Percentiles rank a stretch among this genome's conserved stretches.
Evolutionary conservation across 2,797 vertebrate genomes (phyloP).

Genomic region (Halcyon smyrnensis): DNA sequence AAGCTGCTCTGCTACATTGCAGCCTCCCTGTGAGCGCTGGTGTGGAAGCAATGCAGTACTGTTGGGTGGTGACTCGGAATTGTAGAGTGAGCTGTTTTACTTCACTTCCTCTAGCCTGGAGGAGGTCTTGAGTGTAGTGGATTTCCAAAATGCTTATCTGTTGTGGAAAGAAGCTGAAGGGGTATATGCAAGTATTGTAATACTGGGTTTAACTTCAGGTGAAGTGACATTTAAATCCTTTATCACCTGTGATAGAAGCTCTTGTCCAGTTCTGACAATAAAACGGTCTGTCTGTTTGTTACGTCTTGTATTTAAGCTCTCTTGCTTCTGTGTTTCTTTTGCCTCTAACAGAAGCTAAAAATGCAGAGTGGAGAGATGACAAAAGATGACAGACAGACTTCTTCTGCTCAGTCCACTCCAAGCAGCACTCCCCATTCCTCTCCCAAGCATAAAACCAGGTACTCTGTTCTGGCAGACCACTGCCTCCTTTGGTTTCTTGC

Average conservation of each 20-base stretch:
- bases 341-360: slow-evolving; percentile 78
- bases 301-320: background rate
- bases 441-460: slow-evolving; percentile 81
- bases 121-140: background rate
- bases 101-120: background rate
- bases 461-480: background rate
- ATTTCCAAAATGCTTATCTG: background rate
- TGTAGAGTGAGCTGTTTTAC: background rate
- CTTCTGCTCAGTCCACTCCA: slow-evolving; percentile 80
- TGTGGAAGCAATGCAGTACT: background rate
- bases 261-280: background rate
- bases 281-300: background rate
- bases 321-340: slow-evolving; percentile 11
- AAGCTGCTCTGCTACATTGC: background rate
- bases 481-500: background rate
- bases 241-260: background rate
- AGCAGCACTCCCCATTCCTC: slow-evolving; percentile 79
- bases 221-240: background rate
- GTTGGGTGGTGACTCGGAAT: background rate
- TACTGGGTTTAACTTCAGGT: background rate
- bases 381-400: slow-evolving; percentile 77
- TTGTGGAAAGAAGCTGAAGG: background rate
- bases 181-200: background rate
- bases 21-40: background rate
- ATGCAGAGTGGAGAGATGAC: slow-evolving; percentile 79